Evolutionary conservation across 2,888 invertebrate genomes (phyloP).

Genomic region (Corythucha ciliata): DNA sequence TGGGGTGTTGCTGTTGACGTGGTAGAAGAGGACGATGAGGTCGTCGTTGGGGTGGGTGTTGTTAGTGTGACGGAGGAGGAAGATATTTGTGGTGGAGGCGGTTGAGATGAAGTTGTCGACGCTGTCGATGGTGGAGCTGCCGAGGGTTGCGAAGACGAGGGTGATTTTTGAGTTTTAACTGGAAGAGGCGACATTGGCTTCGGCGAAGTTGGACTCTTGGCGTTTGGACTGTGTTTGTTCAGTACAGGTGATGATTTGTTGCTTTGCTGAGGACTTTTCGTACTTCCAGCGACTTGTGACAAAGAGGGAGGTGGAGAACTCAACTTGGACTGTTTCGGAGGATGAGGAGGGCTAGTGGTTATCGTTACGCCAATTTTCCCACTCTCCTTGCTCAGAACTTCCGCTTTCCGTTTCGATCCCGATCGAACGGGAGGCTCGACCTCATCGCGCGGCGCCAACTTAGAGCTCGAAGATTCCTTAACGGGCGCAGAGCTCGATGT

Average conservation of each 20-base stretch:
- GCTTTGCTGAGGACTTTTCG: no score
- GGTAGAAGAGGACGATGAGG: no score
- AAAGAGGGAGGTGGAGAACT: constrained; percentile 39
- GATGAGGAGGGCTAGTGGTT: constrained; percentile 52
- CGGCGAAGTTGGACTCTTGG: no score
- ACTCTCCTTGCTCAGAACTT: constrained; percentile 73
- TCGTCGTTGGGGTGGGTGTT: no score
- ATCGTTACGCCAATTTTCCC: constrained; percentile 87
- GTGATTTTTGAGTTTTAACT: no score
- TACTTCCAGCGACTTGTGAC: no score
- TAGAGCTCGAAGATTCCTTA: constrained; percentile 15
- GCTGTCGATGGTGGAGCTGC: background rate
- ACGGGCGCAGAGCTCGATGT: constrained; percentile 8
- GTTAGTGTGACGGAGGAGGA: no score
- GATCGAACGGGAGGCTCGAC: constrained; percentile 9
- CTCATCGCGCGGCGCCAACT: constrained; percentile 9
- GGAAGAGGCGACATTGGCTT: no score
- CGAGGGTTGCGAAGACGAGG: constrained; percentile 6
- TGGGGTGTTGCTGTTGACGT: no score
- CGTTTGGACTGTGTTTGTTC: no score
- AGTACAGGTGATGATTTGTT: no score
- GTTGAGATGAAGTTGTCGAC: constrained; percentile 12
- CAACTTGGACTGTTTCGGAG: constrained; percentile 41
- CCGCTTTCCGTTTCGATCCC: constrained; percentile 70
- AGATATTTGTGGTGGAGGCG: constrained; percentile 15